Evolutionary conservation across 1,140 invertebrate genomes (phyloP), one percentile per base, ranked within the genome.

Genomic region (Planococcus citri): DNA sequence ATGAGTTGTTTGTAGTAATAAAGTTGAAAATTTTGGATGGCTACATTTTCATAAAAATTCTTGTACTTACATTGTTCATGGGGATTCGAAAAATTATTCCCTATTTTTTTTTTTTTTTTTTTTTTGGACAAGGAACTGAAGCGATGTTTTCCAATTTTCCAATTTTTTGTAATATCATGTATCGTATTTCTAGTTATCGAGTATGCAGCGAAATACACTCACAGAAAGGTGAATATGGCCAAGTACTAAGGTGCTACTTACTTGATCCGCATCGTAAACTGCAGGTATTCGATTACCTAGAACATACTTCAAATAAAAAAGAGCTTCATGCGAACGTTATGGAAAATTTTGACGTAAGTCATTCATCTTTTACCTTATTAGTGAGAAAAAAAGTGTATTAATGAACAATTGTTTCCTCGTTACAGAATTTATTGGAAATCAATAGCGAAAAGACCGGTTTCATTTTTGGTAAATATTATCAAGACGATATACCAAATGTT

Each of bases 151-250:
- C n/a, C n/a, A n/a, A n/a, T n/a, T n/a, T n/a, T n/a, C n/a, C n/a
- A n/a, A n/a, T n/a, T n/a, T n/a, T n/a, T n/a, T n/a, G n/a, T n/a
- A n/a, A n/a, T n/a, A n/a, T n/a, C n/a, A n/a, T n/a, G n/a, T n/a
- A n/a, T n/a, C n/a, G n/a, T n/a, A 6, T 51, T 51, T 76, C 70
- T 76, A 86, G 85, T 75, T 86, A 81, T 73, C 80, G 83, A 21
- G 84, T 87, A 0, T 85, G 85, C 78, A 84, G 86, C 73, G 77
- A 82, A 70, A 73, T 87, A 22, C 84, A 86, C 76, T 81, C 84
- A 73, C 78, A 82, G 72, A 77, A 79, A 70, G 77, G 80, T 64
- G 79, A 84, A 68, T 82, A 80, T 75, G 78, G 81, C 70, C 80
- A 84, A 75, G 83, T 87, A 69, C 75, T 87, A 9, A 78, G 78